These are phyloP conservation scores for Orthonyx spaldingii DNA, from an alignment of 2,113 vertebrate species.

Conservation along the genomic window DNA sequence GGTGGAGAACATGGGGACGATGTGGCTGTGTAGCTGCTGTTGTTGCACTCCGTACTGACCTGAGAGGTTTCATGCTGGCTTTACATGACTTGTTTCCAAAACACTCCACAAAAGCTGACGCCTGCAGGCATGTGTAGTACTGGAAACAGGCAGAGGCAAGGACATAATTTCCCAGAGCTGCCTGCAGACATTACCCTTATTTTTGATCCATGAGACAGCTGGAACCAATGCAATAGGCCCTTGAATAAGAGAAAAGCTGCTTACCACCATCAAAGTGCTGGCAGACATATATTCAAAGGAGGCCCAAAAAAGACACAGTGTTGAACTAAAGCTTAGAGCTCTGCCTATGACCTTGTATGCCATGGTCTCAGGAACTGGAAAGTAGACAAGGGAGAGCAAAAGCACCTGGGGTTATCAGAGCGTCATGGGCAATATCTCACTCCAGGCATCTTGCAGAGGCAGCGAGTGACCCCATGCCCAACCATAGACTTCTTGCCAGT, in stretches of 20 bases:
- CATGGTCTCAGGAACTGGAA: background rate
- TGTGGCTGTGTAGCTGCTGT: background rate
- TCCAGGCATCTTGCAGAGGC: background rate
- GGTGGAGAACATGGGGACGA: background rate
- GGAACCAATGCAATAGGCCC: background rate
- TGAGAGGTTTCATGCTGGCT: background rate
- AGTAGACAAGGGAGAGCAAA: background rate
- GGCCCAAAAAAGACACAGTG: background rate
- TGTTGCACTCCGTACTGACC: background rate
- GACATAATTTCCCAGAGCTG: background rate
- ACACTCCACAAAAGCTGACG: background rate
- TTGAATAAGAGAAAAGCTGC: background rate
- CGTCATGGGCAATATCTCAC: background rate
- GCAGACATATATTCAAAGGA: background rate
- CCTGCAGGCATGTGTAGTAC: background rate
- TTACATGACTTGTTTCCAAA: fast-evolving
- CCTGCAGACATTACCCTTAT: background rate
- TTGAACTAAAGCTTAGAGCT: background rate
- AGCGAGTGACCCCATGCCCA: fast-evolving
- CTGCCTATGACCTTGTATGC: background rate
- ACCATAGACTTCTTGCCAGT: background rate
- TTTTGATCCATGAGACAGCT: background rate
- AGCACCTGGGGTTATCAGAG: background rate
- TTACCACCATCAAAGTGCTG: background rate
- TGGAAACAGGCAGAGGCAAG: background rate